Base-by-base conservation (phyloP, 2,797 vertebrate genomes). In the Rallus crepitans region DNA sequence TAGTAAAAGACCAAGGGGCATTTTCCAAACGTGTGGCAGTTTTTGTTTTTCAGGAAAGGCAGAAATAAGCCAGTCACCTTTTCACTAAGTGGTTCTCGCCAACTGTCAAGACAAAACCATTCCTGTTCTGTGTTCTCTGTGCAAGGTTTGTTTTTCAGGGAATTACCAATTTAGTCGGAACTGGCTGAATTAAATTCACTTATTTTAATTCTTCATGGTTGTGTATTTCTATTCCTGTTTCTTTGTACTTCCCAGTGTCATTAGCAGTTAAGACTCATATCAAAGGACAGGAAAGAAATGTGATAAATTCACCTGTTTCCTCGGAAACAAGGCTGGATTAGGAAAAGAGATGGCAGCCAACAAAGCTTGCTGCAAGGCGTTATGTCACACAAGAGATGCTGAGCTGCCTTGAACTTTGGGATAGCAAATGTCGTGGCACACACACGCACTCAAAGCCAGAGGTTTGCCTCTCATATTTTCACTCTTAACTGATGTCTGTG, bases 151-250 rank as follows among this genome's bases (percentile, higher is more conserved):
- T 89, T 97, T 95, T 82, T 24, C 89, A 72, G 89, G 79, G 55
- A 77, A 60, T 81, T 70, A 25, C 4, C 69, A 25, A 48, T 81
- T 91, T 60, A 16, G 28, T 39, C 86, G 72, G 50, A 87, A 77
- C 53, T 72, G 72, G 76, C 63, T 81, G 84, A 93, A 96, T 93
- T 96, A 94, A 96, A 94, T 57, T 50, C 24, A 14, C 65, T 45
- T 92, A 9, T 69, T 94, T 87, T 55, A 83, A 91, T 83, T 76
- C 76, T 69, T 93, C 31, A 24, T 48, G 86, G 87, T 59, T 72
- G 91, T 83, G 42, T 83, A 75, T 81, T 95, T 94, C 79, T 95
- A 24, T 89, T 90, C 53, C 91, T 65, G 4, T 82, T 84, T 94
- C 82, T 91, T 83, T 82, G 89, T 64, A n/a, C 78, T 80, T 80